phyloP scores from a whole-genome alignment of 2,888 invertebrate species.

The Sphaerophoria taeniata region DNA sequence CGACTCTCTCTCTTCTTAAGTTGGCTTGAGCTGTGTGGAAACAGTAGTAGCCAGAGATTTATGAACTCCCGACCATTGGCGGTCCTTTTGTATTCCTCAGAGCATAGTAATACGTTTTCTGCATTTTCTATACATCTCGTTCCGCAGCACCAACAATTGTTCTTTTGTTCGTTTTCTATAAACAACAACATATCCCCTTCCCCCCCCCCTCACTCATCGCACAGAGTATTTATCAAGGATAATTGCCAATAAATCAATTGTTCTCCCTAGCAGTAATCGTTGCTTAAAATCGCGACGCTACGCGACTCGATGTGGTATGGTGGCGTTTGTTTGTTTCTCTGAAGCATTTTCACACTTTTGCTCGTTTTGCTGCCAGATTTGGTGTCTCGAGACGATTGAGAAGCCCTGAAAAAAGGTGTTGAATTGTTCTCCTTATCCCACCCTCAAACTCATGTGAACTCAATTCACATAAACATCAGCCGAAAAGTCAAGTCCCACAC shows the following conservation, averaged over 20 bases:
- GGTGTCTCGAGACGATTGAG: constrained; percentile 38
- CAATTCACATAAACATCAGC: constrained; percentile 26
- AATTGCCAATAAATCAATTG: constrained; percentile 78
- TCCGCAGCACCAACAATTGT: background rate
- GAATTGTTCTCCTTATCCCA: background rate
- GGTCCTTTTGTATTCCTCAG: constrained; percentile 59
- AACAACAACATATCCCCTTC: constrained; percentile 11
- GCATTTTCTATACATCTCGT: constrained; percentile 46
- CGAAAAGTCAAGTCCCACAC: background rate
- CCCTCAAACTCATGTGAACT: background rate
- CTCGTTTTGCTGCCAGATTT: background rate
- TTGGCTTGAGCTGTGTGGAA: constrained; percentile 13
- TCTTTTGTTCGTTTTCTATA: constrained; percentile 27
- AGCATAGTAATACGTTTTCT: constrained; percentile 50
- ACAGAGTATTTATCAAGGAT: constrained; percentile 76
- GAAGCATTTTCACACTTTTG: constrained; percentile 46
- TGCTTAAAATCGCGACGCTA: constrained; percentile 61
- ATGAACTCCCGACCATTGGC: constrained; percentile 55
- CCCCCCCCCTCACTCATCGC: background rate
- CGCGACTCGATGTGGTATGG: too few relatives aligned
- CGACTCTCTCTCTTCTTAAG: constrained; percentile 41
- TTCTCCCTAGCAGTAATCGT: constrained; percentile 67
- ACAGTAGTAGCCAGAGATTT: constrained; percentile 44
- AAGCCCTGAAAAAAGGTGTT: constrained; percentile 49
- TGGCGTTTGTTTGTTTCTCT: background rate